A percentile compares a stretch with the other conserved stretches of the same genome.
Conservation (phyloP, 2,113 vertebrate species). For the Gobius niger region DNA sequence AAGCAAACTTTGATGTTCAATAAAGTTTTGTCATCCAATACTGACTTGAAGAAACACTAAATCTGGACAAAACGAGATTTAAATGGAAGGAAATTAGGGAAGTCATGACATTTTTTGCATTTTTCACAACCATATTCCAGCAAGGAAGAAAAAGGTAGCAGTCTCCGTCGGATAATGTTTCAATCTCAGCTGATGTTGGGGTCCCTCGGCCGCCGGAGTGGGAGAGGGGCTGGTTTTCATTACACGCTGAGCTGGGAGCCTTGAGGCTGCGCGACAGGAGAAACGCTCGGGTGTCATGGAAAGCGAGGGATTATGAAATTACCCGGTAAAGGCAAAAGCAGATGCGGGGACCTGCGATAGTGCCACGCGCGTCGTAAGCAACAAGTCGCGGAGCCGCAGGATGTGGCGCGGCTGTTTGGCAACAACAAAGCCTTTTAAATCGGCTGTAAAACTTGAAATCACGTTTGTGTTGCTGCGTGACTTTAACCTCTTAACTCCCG, state of each 20-base stretch:
- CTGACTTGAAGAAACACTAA: too few species aligned
- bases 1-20: too few species aligned
- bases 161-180: too few species aligned
- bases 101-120: not conserved
- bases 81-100: too few species aligned
- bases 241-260: not conserved
- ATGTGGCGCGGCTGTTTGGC: conserved; percentile 8
- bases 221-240: not conserved
- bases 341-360: conserved; percentile 9
- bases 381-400: conserved; percentile 1
- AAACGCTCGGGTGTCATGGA: conserved; percentile 29
- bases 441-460: not conserved
- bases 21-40: too few species aligned
- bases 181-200: not conserved
- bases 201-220: not conserved
- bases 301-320: conserved; percentile 22
- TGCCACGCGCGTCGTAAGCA: conserved; percentile 19
- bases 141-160: too few species aligned
- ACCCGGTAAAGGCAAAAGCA: conserved; percentile 10
- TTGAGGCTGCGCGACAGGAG: conserved; percentile 13
- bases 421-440: not conserved
- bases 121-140: too few species aligned
- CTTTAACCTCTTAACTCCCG: too few species aligned
- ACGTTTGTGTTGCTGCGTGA: not conserved
- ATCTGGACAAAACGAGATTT: too few species aligned